Evolutionary conservation across 2,797 vertebrate species (phyloP).

Genomic region (Sorex maritimensis): DNA sequence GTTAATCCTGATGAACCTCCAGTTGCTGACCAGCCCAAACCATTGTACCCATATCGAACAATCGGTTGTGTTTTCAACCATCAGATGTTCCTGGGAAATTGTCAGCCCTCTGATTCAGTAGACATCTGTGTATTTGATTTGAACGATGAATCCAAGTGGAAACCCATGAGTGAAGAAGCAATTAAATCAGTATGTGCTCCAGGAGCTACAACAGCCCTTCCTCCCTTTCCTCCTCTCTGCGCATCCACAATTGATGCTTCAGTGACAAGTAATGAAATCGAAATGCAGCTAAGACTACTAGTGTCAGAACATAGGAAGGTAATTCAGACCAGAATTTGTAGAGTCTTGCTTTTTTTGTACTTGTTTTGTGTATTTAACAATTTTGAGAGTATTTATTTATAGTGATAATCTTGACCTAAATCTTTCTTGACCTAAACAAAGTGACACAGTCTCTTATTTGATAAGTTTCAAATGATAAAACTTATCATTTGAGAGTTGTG

Average conservation of each 20-base stretch:
- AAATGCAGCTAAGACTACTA: slow-evolving; percentile 95
- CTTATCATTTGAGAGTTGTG: slow-evolving; percentile 37
- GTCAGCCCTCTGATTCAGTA: slow-evolving; percentile 96
- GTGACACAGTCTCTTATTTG: not conserved
- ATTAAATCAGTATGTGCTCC: slow-evolving; percentile 96
- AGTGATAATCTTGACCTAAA: not conserved
- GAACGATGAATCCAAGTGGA: slow-evolving; percentile 96
- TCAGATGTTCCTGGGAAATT: slow-evolving; percentile 96
- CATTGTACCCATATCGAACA: slow-evolving; percentile 95
- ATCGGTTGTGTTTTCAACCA: slow-evolving; percentile 98
- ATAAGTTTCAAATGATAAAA: not conserved
- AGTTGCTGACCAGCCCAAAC: slow-evolving; percentile 93
- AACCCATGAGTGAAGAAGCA: slow-evolving; percentile 97
- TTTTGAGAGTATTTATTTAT: not conserved
- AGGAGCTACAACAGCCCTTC: slow-evolving; percentile 93
- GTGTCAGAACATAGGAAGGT: slow-evolving; percentile 98
- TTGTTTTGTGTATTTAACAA: not conserved
- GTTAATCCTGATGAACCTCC: slow-evolving; percentile 95
- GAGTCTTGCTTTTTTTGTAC: not conserved
- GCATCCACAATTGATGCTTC: slow-evolving; percentile 93
- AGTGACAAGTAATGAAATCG: slow-evolving; percentile 95
- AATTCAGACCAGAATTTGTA: slow-evolving; percentile 70
- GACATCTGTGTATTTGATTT: slow-evolving; percentile 96
- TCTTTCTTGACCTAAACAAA: slow-evolving; percentile 21
- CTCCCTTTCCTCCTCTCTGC: slow-evolving; percentile 94